Evolutionary conservation across 1,140 invertebrate species (phyloP), one percentile per base, ranked within the genome.

Genomic region (Sipha flava): DNA sequence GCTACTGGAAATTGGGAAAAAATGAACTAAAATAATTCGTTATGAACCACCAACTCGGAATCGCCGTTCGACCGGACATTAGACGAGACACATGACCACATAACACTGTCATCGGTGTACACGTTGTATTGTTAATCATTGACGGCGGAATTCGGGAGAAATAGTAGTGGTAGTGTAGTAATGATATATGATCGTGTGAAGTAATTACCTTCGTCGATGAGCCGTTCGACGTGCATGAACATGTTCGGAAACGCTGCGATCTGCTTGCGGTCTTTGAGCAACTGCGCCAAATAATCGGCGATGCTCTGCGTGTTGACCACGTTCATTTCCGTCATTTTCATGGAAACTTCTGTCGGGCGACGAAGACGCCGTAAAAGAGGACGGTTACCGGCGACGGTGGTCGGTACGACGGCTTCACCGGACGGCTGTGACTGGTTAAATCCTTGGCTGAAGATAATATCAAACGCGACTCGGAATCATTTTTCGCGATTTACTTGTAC

Each of bases 221-320:
- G 92, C 86, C 98, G 91, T 89, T 99, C 98, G 85, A 98, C 92
- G 89, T 99, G 98, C 88, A 97, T 92, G 90, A 99, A 99, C 86
- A 99, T 95, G 91, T 98, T 98, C 82, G 98, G 97, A 89, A 99
- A 98, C 85, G 97, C 97, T 84, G 95, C 95, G 84, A 99, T 91
- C 90, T 99, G 97, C 90, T 99, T 99, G 89, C 98, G 97, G 91
- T 99, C 98, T 91, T 99, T 99, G 85, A 99, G 91, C 88, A 99
- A 92, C 89, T 99, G 98, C 87, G 97, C 96, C 90, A 99, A 91
- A 90, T 99, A 99, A 89, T 99, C 98, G 87, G 97, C 95, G 89
- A 96, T 95, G 89, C 94, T 96, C 88, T 96, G 94, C 45, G 80
- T 80, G 68, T 80, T 75, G 34, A 64, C 72, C 68, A 54, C 47